Conservation (phyloP, 2,797 vertebrate genomes). For the Liparis tanakae region DNA sequence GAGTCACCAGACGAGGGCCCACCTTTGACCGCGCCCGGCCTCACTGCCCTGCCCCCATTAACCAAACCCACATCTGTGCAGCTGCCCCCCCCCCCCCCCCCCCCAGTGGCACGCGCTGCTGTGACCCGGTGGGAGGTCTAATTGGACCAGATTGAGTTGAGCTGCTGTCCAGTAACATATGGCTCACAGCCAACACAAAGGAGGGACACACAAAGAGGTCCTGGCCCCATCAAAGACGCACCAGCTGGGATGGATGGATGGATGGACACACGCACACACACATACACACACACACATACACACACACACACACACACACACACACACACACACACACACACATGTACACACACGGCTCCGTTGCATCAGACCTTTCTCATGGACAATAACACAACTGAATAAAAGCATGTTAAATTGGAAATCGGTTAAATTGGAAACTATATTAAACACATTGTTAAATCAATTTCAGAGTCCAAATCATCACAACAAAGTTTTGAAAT, state of each 20-base stretch:
- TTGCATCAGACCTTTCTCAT: not conserved
- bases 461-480: not conserved
- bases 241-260: constrained; percentile 55
- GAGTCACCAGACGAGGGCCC: not conserved
- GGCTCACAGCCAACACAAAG: constrained; percentile 69
- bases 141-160: constrained; percentile 71
- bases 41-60: constrained; percentile 33
- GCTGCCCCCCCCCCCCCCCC: constrained; percentile 51
- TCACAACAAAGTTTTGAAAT: not conserved
- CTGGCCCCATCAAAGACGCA: constrained; percentile 66
- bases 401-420: not conserved
- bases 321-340: constrained; percentile 3
- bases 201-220: constrained; percentile 52
- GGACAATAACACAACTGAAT: constrained; percentile 1
- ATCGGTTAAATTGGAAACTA: not conserved
- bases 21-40: constrained; percentile 28
- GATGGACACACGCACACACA: constrained; percentile 14
- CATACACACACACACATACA: not conserved
- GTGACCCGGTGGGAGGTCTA: constrained; percentile 63
- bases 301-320: not conserved
- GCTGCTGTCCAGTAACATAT: constrained; percentile 78
- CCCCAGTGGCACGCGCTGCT: not conserved
- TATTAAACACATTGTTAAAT: not conserved
- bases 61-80: constrained; percentile 52
- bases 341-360: not conserved